These are phyloP conservation scores for Schizothorax lantsangensis DNA, from an alignment of 2,797 vertebrate genomes.

Conservation along the genomic window DNA sequence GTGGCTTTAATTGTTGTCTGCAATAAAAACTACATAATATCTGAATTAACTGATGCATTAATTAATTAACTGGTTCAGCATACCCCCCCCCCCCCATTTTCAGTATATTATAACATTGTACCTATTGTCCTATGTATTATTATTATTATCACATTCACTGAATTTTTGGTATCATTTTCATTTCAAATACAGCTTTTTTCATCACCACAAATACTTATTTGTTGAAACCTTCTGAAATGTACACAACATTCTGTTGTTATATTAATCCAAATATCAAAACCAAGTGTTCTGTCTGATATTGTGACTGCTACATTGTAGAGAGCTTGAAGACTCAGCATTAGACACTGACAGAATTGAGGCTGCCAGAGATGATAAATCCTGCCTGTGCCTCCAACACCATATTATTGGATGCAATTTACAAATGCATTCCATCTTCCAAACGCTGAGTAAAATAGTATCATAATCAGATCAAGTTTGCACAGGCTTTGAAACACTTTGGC, in stretches of 20 bases:
- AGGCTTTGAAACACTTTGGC: conserved; percentile 31
- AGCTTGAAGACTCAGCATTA: conserved; percentile 31
- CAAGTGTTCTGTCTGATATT: not conserved
- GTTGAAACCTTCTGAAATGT: not conserved
- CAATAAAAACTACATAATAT: not conserved
- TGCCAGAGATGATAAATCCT: conserved; percentile 43
- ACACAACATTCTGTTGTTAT: not conserved
- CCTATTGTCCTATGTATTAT: not conserved
- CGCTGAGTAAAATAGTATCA: conserved; percentile 71
- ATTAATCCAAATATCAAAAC: conserved; percentile 23
- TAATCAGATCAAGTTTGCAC: conserved; percentile 61
- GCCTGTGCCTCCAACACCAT: conserved; percentile 39
- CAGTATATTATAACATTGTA: not conserved
- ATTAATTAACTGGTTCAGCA: not conserved
- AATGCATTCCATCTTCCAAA: conserved; percentile 76
- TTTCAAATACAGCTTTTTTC: not conserved
- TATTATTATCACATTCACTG: not conserved
- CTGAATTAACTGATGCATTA: not conserved
- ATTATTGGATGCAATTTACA: conserved; percentile 74
- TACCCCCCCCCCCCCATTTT: not conserved
- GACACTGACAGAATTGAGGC: conserved; percentile 13
- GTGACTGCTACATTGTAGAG: not conserved
- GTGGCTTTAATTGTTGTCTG: not conserved
- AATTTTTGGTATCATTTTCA: not conserved
- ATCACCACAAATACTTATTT: not conserved